Conservation (phyloP, 1,140 invertebrate species). For the Penaeus vannamei region DNA sequence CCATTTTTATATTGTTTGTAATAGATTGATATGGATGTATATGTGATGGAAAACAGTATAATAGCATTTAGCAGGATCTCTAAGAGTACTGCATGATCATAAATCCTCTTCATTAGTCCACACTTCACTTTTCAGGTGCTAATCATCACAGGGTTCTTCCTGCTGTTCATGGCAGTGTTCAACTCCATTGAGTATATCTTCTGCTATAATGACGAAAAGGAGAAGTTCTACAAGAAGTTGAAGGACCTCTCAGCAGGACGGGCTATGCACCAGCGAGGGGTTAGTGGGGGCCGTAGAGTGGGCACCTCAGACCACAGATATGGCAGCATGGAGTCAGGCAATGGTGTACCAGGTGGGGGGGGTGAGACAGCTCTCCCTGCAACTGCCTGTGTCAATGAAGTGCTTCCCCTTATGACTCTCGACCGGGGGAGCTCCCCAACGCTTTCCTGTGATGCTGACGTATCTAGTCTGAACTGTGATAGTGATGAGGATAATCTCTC, state of each 20-base stretch:
- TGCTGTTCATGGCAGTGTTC: constrained; percentile 51
- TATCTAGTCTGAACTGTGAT: constrained; percentile 47
- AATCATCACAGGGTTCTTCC: constrained; percentile 45
- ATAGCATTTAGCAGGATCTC: too few relatives aligned
- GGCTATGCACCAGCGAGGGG: constrained; percentile 33
- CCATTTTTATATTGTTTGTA: too few relatives aligned
- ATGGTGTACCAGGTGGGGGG: not conserved
- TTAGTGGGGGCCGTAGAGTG: not conserved
- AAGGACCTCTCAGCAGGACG: constrained; percentile 42
- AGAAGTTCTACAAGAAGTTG: constrained; percentile 48
- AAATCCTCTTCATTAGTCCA: not conserved
- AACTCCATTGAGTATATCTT: constrained; percentile 61
- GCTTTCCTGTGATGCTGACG: constrained; percentile 58
- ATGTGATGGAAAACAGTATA: too few relatives aligned
- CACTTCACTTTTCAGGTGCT: constrained; percentile 40
- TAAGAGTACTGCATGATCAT: not conserved
- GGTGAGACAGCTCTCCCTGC: not conserved
- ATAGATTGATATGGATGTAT: too few relatives aligned
- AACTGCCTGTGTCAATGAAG: constrained; percentile 9
- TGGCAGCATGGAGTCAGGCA: not conserved
- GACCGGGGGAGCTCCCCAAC: constrained; percentile 46
- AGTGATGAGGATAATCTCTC: constrained; percentile 37
- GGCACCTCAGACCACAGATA: not conserved
- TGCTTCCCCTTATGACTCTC: constrained; percentile 27
- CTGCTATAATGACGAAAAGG: constrained; percentile 62